phyloP scores from a whole-genome alignment of 2,888 invertebrate species.

The Nephrotoma guestfalica region DNA sequence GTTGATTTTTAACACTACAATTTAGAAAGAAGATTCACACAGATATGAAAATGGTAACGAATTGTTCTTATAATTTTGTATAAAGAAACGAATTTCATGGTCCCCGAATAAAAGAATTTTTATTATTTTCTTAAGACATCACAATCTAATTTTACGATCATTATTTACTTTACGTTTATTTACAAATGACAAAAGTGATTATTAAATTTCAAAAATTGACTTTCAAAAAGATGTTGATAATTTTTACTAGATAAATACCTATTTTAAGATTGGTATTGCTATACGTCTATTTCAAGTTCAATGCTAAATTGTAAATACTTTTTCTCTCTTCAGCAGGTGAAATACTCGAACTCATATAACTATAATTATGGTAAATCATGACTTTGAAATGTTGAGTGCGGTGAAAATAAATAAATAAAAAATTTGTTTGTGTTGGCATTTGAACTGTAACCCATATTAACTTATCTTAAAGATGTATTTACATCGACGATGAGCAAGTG shows the following conservation, averaged over 20 bases:
- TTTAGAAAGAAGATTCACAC: background rate
- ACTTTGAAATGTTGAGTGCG: background rate
- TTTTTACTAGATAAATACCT: background rate
- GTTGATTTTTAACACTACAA: background rate
- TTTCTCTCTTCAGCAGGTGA: background rate
- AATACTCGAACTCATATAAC: background rate
- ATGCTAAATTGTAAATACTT: background rate
- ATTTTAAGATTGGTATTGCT: background rate
- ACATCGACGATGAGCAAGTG: background rate
- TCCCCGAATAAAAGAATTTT: background rate
- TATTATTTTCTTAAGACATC: background rate
- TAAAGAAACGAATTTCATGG: background rate
- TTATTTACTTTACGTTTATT: background rate
- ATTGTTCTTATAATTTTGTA: background rate
- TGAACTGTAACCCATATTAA: background rate
- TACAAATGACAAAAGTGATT: background rate
- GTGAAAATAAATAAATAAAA: background rate
- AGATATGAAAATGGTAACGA: background rate
- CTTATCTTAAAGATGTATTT: background rate
- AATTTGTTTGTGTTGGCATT: background rate
- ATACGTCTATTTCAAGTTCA: background rate
- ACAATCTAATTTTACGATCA: background rate
- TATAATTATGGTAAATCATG: background rate
- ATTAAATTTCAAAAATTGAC: background rate
- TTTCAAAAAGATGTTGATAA: background rate